These are phyloP conservation scores for Atrina japonica DNA, from an alignment of 2,888 invertebrate genomes.

Conservation along the genomic window DNA sequence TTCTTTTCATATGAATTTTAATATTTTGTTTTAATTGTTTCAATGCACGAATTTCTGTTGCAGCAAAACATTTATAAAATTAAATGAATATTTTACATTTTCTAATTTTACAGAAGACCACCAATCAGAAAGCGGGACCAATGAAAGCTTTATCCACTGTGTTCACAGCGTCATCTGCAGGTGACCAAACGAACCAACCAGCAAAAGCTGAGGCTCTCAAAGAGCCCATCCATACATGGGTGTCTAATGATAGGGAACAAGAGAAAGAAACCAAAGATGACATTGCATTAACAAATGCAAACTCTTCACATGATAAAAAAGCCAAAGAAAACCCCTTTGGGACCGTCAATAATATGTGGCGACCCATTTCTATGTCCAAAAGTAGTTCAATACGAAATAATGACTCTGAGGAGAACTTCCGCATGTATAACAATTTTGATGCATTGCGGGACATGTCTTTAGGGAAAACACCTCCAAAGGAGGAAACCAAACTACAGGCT, in stretches of 20 bases:
- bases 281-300: conserved; percentile 1
- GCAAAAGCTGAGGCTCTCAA: no score
- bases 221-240: not conserved
- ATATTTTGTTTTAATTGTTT: no score
- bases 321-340: conserved; percentile 67
- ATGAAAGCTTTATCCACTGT: conserved; percentile 71
- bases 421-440: conserved; percentile 57
- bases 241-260: not conserved
- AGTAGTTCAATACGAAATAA: conserved; percentile 51
- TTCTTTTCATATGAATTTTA: no score
- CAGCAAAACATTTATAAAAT: no score
- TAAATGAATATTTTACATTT: no score
- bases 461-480: conserved; percentile 22
- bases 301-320: conserved; percentile 38
- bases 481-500: conserved; percentile 13
- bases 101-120: no score
- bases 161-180: conserved; percentile 29
- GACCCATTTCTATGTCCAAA: conserved; percentile 64
- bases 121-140: conserved; percentile 72
- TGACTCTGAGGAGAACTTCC: conserved; percentile 43
- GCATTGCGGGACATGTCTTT: conserved; percentile 56
- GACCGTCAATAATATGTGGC: conserved; percentile 71
- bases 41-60: no score
- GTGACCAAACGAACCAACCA: not conserved
- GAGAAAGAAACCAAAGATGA: conserved; percentile 28